Base-by-base conservation (phyloP, 2,888 invertebrate genomes). In the Cylindroiulus punctatus region DNA sequence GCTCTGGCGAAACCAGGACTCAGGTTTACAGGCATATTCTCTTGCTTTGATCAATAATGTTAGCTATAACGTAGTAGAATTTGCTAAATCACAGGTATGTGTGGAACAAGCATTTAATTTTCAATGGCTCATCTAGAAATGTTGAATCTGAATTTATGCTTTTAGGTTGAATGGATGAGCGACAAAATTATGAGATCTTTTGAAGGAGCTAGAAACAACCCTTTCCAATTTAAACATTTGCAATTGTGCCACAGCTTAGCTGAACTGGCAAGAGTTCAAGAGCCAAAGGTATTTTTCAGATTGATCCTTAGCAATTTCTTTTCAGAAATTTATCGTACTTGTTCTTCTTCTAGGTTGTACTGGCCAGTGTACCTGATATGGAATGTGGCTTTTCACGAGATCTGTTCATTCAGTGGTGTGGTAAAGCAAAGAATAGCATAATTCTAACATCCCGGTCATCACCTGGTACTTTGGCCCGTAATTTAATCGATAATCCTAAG, bases 91-190 rank as follows among this genome's bases (percentile, higher is more conserved):
- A 0, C 98, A 82, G 22, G 82, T 82, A 36, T n/a, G 12, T 65
- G 22, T 26, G 93, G 94, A 94, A 88, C 85, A 88, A 86, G 89
- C 88, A 26, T 40, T 81, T 87, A 32, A 81, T 26, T 87, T 19
- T n/a, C n/a, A n/a, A n/a, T n/a, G n/a, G n/a, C n/a, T n/a, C 81
- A n/a, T 87, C 26, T 47, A 17, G 52, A 65, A 26, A 47, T 47
- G 7, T 26, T 26, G 26, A 65, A 65, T 65, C 26, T 81, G 14
- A 91, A 32, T 82, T 82, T 42, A 3, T 82, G 26, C 12, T n/a
- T 82, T 36, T 22, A 96, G 93, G 98, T 99, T 88, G 99, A 99
- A 92, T 99, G 99, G 99, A 99, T 99, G 99, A 98, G 98, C 90
- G 99, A 99, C 90, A 99, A 98, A 90, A 92, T 99, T 81, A 97